phyloP scores from a whole-genome alignment of 2,797 vertebrate species.

The Anabas testudineus region DNA sequence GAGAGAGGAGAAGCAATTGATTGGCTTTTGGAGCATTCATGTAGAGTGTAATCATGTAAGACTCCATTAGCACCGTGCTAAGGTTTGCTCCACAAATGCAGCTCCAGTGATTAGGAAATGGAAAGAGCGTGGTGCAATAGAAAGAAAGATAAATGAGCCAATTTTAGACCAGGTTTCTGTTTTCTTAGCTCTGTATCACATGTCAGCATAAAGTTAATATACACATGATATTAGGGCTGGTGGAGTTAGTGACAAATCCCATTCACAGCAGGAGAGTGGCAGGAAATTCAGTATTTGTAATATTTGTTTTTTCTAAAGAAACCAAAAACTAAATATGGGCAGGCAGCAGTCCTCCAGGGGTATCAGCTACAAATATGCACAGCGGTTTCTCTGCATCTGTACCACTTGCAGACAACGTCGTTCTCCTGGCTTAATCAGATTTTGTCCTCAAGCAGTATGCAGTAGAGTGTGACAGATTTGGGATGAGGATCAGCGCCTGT shows the following conservation, averaged over 20 bases:
- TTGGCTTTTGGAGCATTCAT: slow-evolving; percentile 24
- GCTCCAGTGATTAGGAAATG: slow-evolving; percentile 30
- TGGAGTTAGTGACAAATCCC: background rate
- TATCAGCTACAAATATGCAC: slow-evolving; percentile 1
- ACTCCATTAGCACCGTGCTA: background rate
- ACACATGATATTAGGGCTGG: slow-evolving; percentile 5
- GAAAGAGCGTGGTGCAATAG: slow-evolving; percentile 37
- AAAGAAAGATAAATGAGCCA: slow-evolving; percentile 24
- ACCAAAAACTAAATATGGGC: background rate
- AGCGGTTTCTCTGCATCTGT: background rate
- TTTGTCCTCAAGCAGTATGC: slow-evolving; percentile 34
- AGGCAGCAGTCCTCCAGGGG: background rate
- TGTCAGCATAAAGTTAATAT: slow-evolving; percentile 7
- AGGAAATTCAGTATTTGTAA: background rate
- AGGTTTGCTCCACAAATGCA: slow-evolving; percentile 16
- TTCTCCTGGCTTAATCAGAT: slow-evolving; percentile 20
- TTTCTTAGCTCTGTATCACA: background rate
- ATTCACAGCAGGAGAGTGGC: background rate
- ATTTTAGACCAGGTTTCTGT: background rate
- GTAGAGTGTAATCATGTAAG: slow-evolving; percentile 5
- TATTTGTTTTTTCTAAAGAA: slow-evolving; percentile 16
- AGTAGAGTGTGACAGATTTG: slow-evolving; percentile 23
- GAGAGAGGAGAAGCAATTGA: slow-evolving; percentile 1
- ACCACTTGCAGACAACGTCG: slow-evolving; percentile 32
- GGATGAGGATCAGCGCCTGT: slow-evolving; percentile 25